Evolutionary conservation across 1,140 invertebrate species (phyloP).

Genomic region (Bombus picipes): DNA sequence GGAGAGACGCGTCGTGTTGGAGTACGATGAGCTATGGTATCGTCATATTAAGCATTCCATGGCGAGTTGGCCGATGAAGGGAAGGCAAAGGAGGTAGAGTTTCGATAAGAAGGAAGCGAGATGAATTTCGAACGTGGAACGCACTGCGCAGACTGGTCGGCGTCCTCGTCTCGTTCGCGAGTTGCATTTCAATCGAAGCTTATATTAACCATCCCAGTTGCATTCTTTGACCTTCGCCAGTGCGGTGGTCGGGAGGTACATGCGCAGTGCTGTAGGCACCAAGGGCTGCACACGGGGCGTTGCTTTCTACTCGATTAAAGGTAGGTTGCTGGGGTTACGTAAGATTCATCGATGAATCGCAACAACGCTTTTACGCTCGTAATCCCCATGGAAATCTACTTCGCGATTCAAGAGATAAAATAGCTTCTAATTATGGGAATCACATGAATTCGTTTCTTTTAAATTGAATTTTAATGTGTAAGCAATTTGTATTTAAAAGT

Average conservation of each 20-base stretch:
- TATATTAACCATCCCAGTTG: slow-evolving; percentile 60
- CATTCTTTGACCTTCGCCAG: slow-evolving; percentile 68
- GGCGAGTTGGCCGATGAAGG: slow-evolving; percentile 13
- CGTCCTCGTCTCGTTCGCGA: slow-evolving; percentile 68
- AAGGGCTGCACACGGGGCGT: neutral
- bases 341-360: neutral
- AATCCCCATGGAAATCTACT: neutral
- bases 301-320: slow-evolving; percentile 15
- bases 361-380: neutral
- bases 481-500: too few species aligned
- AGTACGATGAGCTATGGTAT: slow-evolving; percentile 25
- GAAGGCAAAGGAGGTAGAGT: neutral
- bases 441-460: neutral
- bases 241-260: slow-evolving; percentile 48
- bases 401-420: neutral
- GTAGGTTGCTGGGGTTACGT: neutral
- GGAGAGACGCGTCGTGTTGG: neutral
- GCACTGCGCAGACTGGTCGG: slow-evolving; percentile 73
- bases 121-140: slow-evolving; percentile 38
- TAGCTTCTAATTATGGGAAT: neutral
- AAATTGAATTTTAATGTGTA: neutral
- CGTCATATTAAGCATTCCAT: slow-evolving; percentile 24
- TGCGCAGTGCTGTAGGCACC: slow-evolving; percentile 43
- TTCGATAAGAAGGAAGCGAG: slow-evolving; percentile 34
- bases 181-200: slow-evolving; percentile 68